phyloP scores from a whole-genome alignment of 2,888 invertebrate genomes.

The Buathra laborator region DNA sequence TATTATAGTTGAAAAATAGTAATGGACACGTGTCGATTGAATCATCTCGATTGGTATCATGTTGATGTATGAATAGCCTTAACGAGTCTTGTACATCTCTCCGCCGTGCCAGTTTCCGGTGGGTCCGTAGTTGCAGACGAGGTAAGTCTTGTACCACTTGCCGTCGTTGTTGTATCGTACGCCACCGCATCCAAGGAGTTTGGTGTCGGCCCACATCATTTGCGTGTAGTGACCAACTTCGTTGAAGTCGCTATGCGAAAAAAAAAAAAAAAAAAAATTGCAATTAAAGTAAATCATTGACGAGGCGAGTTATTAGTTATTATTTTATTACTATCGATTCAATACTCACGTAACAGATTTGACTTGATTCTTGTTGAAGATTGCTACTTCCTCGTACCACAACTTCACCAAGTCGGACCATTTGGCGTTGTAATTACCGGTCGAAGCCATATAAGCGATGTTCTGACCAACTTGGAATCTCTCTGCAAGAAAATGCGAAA shows the following conservation, averaged over 20 bases:
- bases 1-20: no score
- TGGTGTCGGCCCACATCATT: slow-evolving; percentile 86
- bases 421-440: neutral
- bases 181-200: slow-evolving; percentile 85
- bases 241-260: neutral
- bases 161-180: slow-evolving; percentile 79
- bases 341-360: slow-evolving; percentile 38
- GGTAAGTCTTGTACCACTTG: slow-evolving; percentile 74
- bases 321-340: no score
- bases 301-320: no score
- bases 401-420: slow-evolving; percentile 66
- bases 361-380: slow-evolving; percentile 73
- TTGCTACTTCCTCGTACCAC: slow-evolving; percentile 84
- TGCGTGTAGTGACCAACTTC: slow-evolving; percentile 84
- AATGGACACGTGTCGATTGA: no score
- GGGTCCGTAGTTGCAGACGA: slow-evolving; percentile 85
- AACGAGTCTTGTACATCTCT: slow-evolving; percentile 77
- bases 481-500: slow-evolving; percentile 40
- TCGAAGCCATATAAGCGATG: slow-evolving; percentile 39
- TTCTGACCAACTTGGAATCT: slow-evolving; percentile 69
- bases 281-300: neutral
- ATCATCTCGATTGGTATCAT: neutral
- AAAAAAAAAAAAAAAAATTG: neutral
- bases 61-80: neutral
- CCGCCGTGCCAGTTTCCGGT: slow-evolving; percentile 80